Evolutionary conservation across 2,888 invertebrate genomes (phyloP).

Genomic region (Teleogryllus oceanicus): DNA sequence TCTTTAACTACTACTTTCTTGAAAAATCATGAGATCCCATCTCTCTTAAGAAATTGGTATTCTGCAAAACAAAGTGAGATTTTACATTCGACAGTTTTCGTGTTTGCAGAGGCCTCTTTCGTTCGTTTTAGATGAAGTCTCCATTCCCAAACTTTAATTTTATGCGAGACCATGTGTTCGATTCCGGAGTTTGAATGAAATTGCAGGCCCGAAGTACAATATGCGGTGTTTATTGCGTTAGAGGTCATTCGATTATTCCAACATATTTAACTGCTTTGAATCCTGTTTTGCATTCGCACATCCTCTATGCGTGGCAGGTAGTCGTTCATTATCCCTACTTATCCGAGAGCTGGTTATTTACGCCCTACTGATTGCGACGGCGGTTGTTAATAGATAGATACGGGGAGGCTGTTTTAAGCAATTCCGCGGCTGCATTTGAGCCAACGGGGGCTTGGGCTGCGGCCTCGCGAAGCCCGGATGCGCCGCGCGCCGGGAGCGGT

Average conservation of each 20-base stretch:
- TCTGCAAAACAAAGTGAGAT: too few species aligned
- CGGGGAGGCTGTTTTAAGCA: slow-evolving; percentile 4
- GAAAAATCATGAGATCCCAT: too few species aligned
- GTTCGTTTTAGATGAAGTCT: too few species aligned
- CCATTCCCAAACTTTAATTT: too few species aligned
- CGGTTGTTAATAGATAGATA: slow-evolving; percentile 10
- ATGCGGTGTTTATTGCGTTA: not conserved
- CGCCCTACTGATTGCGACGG: slow-evolving; percentile 8
- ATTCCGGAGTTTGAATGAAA: too few species aligned
- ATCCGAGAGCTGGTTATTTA: slow-evolving; percentile 7
- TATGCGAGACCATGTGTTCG: too few species aligned
- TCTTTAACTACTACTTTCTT: too few species aligned
- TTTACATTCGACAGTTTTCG: too few species aligned
- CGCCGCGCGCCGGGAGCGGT: too few species aligned
- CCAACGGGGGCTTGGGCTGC: not conserved
- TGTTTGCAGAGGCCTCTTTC: too few species aligned
- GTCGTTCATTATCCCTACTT: slow-evolving; percentile 9
- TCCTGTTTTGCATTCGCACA: not conserved
- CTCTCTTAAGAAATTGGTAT: too few species aligned
- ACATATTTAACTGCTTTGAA: slow-evolving; percentile 9
- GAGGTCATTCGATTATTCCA: slow-evolving; percentile 18
- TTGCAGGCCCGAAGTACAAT: not conserved
- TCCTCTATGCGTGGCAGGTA: slow-evolving; percentile 6
- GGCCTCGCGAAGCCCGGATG: too few species aligned
- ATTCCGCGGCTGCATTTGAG: not conserved